Evolutionary conservation across 2,797 vertebrate species (phyloP).

Genomic region (Labroides dimidiatus): DNA sequence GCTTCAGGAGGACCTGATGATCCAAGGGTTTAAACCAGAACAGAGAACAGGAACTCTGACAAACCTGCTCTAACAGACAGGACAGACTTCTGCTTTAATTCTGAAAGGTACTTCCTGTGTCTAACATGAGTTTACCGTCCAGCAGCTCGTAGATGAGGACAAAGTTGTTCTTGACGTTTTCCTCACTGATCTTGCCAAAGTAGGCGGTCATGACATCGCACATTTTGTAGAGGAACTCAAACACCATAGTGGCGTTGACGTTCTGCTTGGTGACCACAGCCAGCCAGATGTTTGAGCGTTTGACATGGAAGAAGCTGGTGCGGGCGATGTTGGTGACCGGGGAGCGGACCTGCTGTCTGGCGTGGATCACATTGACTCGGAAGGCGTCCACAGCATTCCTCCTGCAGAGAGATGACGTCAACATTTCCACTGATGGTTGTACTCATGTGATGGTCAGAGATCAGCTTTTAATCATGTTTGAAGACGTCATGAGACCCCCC

Average conservation of each 20-base stretch:
- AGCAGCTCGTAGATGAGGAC: constrained; percentile 98
- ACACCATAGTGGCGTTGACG: constrained; percentile 99
- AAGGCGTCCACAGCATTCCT: constrained; percentile 98
- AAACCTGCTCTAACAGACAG: no score
- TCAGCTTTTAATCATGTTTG: no score
- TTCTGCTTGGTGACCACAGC: constrained; percentile 99
- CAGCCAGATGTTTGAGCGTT: constrained; percentile 99
- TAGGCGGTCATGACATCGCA: constrained; percentile 99
- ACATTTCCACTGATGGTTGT: no score
- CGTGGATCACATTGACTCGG: constrained; percentile 98
- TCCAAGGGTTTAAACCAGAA: no score
- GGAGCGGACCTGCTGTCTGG: constrained; percentile 98
- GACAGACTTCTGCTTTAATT: background rate
- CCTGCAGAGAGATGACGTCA: constrained; percentile 69
- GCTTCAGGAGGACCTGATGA: no score
- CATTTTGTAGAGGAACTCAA: constrained; percentile 99
- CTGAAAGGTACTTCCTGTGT: background rate
- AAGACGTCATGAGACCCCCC: no score
- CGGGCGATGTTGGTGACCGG: constrained; percentile 99
- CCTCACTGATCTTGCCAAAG: constrained; percentile 99
- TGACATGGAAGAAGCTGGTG: constrained; percentile 99
- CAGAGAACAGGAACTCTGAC: no score
- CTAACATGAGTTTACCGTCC: constrained; percentile 85
- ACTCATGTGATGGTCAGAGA: no score
- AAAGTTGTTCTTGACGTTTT: constrained; percentile 99